Evolutionary conservation across 2,888 invertebrate species (phyloP), one percentile per base, ranked within the genome.

Genomic region (Papilio protenor): DNA sequence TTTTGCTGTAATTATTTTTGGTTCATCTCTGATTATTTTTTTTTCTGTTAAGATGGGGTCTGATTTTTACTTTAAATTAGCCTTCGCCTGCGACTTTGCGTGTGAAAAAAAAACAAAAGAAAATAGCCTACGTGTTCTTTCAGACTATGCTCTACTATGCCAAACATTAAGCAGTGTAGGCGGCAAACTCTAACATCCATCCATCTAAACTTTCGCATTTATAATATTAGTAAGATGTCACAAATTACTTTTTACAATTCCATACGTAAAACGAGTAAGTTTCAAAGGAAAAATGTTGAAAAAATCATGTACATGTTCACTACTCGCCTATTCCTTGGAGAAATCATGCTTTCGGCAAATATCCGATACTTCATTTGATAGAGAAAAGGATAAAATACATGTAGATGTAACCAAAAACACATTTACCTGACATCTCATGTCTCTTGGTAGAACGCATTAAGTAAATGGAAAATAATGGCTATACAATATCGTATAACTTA

Each of bases 361-460:
- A 73, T 77, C 73, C 73, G 59, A 77, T 77, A 77, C 74, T 69
- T 77, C 59, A 59, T 69, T 69, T 59, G 33, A 77, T 71, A 72
- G 71, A 73, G 16, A 70, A 61, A 70, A 71, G 49, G 64, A 40
- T 23, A 69, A 55, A 73, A 55, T 23, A 27, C 16, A 23, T 52
- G 45, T 69, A 75, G 18, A 77, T 49, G 45, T 27, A 70, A 74
- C 72, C 72, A 52, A 72, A 61, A 72, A 76, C 49, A 59, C 59
- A 72, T 76, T 75, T 52, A 40, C 75, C 71, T 76, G 40, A 0
- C 64, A 40, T 23, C 61, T 52, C 18, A 47, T 40, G 76, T 76
- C 76, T 55, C 72, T 71, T 21, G 76, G 72, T 76, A 71, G 47
- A 47, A 1, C 5, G 45, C 47, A 64, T 49, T 55, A 72, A 21